A percentile compares a stretch with the other conserved stretches of the same genome.
Evolutionary conservation across 2,113 vertebrate genomes (phyloP).

Genomic region (Phylloscopus trochilus): DNA sequence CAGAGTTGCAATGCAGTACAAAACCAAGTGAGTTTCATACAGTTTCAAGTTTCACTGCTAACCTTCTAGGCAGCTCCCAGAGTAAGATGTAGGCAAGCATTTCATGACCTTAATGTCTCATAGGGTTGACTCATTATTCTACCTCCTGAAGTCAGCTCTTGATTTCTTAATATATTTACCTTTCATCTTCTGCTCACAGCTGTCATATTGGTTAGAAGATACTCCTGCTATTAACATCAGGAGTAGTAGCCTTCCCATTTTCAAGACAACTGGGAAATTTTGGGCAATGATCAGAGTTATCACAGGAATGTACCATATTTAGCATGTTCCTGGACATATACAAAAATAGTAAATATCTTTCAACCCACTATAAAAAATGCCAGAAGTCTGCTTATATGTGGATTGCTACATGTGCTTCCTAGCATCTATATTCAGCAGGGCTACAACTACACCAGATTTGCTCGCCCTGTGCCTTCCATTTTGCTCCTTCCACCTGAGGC

Average conservation of each 20-base stretch:
- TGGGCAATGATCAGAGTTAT: not conserved
- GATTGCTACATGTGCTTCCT: fast-evolving
- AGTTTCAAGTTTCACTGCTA: constrained; percentile 24
- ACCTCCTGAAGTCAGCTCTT: not conserved
- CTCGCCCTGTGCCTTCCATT: not conserved
- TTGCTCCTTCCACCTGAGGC: not conserved
- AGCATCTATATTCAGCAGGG: not conserved
- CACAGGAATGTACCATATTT: not conserved
- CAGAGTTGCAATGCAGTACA: not conserved
- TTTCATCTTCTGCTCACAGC: not conserved
- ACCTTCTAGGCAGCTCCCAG: not conserved
- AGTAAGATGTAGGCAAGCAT: not conserved
- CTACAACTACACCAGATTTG: not conserved
- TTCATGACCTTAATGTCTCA: not conserved
- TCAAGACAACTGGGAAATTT: not conserved
- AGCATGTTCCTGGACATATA: not conserved
- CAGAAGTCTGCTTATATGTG: not conserved
- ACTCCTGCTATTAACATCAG: not conserved
- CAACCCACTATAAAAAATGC: not conserved
- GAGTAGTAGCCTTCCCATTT: not conserved
- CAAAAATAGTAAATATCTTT: not conserved
- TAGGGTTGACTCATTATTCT: constrained; percentile 27
- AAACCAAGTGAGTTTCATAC: not conserved
- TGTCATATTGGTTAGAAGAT: not conserved
- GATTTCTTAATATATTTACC: constrained; percentile 30